These are phyloP conservation scores for Papilio polytes DNA, from an alignment of 1,140 invertebrate species.

Conservation along the genomic window DNA sequence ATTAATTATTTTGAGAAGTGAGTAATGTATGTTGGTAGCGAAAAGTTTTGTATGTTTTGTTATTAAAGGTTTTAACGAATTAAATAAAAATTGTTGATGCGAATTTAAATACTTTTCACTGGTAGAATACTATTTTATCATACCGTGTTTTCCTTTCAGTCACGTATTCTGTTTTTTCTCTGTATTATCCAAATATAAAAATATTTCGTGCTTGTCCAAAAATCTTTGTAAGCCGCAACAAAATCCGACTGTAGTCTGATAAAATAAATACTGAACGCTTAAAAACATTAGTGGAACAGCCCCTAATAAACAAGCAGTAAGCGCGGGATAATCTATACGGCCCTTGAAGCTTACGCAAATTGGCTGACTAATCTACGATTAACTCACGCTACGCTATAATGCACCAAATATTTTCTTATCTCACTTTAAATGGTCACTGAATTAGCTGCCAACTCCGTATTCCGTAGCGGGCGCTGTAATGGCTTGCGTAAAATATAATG, in stretches of 20 bases:
- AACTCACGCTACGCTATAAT: slow-evolving; percentile 5
- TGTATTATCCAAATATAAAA: too few relatives aligned
- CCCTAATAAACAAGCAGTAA: slow-evolving; percentile 16
- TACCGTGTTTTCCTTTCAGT: too few relatives aligned
- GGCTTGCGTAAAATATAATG: not conserved
- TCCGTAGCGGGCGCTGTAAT: not conserved
- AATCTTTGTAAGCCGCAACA: not conserved
- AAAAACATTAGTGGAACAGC: slow-evolving; percentile 18
- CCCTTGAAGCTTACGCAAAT: slow-evolving; percentile 23
- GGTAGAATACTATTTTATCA: too few relatives aligned
- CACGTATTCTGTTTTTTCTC: too few relatives aligned
- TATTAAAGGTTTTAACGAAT: too few relatives aligned
- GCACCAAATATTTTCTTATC: slow-evolving; percentile 21
- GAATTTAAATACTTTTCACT: too few relatives aligned
- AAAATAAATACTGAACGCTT: slow-evolving; percentile 16
- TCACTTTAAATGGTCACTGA: slow-evolving; percentile 16
- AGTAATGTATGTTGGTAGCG: too few relatives aligned
- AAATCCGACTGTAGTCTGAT: not conserved
- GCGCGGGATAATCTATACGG: slow-evolving; percentile 13
- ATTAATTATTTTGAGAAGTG: too few relatives aligned
- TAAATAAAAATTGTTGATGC: too few relatives aligned
- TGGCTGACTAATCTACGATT: slow-evolving; percentile 22
- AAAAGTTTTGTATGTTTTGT: too few relatives aligned
- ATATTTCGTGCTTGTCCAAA: not conserved
- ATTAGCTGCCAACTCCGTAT: not conserved